Percentiles rank a stretch among this genome's conserved stretches.
phyloP scores from a whole-genome alignment of 1,140 invertebrate species.

The Colletes gigas region DNA sequence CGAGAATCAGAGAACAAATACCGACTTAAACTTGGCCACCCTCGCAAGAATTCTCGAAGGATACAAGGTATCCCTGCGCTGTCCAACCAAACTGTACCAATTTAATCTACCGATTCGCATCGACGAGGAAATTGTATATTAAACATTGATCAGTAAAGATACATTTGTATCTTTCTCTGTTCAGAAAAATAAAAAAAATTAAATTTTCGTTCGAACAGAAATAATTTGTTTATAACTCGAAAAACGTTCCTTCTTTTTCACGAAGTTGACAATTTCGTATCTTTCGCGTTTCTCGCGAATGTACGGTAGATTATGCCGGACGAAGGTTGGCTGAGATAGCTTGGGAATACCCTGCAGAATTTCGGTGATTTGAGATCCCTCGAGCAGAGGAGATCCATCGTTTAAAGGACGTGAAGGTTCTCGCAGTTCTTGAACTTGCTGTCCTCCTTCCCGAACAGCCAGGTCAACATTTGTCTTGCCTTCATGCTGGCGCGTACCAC shows the following conservation, averaged over 20 bases:
- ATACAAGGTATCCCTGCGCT: not conserved
- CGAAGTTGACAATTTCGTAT: no score
- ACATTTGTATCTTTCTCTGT: no score
- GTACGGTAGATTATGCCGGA: no score
- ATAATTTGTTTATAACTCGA: no score
- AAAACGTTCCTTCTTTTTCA: no score
- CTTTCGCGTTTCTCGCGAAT: no score
- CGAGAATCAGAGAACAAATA: not conserved
- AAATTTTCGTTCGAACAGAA: no score
- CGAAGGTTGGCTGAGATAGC: not conserved
- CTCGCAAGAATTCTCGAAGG: not conserved
- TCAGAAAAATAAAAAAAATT: no score
- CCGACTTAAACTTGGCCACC: slow-evolving; percentile 13
- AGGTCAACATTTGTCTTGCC: slow-evolving; percentile 93
- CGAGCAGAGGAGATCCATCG: not conserved
- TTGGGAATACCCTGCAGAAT: not conserved
- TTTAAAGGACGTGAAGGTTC: slow-evolving; percentile 91
- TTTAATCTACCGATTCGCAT: not conserved
- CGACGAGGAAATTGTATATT: no score
- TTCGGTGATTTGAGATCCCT: not conserved
- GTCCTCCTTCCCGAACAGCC: slow-evolving; percentile 94
- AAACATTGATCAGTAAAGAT: not conserved
- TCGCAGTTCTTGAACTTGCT: slow-evolving; percentile 95
- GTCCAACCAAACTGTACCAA: not conserved
- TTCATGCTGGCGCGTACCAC: slow-evolving; percentile 93